Percentiles rank a stretch among this genome's conserved stretches.
Evolutionary conservation across 2,888 invertebrate genomes (phyloP).

Genomic region (Macrophya annulata): DNA sequence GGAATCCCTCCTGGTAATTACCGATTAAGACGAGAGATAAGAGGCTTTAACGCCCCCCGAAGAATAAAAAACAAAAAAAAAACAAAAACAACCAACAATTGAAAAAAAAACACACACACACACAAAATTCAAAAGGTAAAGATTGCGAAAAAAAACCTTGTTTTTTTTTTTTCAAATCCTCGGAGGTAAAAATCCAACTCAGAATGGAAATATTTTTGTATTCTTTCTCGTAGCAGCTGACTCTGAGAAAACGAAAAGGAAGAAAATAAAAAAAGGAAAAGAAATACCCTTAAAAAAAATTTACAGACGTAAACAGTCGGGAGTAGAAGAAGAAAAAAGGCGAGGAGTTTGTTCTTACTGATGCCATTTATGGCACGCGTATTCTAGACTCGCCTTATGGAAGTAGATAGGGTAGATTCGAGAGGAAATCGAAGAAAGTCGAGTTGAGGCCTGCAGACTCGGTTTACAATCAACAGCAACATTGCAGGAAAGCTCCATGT

Average conservation of each 20-base stretch:
- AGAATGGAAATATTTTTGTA: neutral
- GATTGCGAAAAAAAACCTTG: conserved; percentile 41
- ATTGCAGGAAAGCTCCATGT: neutral
- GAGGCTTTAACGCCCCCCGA: conserved; percentile 40
- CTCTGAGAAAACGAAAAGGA: neutral
- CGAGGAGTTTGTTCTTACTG: neutral
- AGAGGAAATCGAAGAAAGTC: conserved; percentile 27
- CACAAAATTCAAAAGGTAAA: conserved; percentile 42
- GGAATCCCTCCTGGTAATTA: conserved; percentile 48
- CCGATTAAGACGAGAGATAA: conserved; percentile 50
- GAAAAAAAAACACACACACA: too few species aligned
- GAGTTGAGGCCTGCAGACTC: neutral
- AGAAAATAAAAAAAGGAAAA: neutral
- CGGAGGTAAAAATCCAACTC: neutral
- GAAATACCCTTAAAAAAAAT: neutral
- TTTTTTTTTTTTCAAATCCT: neutral
- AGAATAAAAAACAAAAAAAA: neutral
- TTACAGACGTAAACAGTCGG: neutral
- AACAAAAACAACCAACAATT: too few species aligned
- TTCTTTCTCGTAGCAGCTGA: neutral
- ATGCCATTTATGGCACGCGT: conserved; percentile 6
- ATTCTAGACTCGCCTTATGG: neutral
- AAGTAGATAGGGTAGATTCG: neutral
- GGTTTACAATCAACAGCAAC: neutral
- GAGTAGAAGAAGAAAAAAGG: neutral